Evolutionary conservation across 2,113 vertebrate genomes (phyloP).

Genomic region (Chrysochloris asiatica): DNA sequence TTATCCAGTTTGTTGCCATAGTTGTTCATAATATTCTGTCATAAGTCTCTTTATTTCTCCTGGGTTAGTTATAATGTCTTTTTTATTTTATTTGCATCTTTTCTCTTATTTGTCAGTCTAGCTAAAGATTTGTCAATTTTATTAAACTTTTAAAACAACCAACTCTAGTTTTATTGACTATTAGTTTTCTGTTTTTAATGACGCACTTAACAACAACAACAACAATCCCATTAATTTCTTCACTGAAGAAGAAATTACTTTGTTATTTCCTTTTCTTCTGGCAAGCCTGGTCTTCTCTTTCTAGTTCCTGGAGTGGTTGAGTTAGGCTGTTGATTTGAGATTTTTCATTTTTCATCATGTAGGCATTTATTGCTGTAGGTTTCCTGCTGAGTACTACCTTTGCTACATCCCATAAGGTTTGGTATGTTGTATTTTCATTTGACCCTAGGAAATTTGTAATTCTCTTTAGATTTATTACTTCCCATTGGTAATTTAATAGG

Average conservation of each 20-base stretch:
- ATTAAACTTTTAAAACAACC: not conserved
- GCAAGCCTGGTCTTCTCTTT: not conserved
- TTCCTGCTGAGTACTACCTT: not conserved
- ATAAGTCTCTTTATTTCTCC: not conserved
- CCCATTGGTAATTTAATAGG: not conserved
- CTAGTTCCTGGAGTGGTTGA: not conserved
- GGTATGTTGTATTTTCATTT: not conserved
- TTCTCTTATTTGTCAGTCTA: not conserved
- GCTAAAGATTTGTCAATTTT: not conserved
- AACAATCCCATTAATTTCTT: too few species aligned
- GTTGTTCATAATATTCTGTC: not conserved
- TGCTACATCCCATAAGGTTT: not conserved
- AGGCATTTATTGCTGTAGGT: not conserved
- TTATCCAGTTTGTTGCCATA: not conserved
- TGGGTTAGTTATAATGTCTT: not conserved
- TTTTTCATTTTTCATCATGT: not conserved
- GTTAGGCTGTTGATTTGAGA: not conserved
- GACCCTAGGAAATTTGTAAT: not conserved
- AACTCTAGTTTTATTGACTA: not conserved
- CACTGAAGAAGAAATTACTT: too few species aligned
- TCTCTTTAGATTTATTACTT: not conserved
- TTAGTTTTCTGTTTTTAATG: not conserved
- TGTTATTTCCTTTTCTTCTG: not conserved
- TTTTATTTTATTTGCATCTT: not conserved
- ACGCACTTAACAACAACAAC: too few species aligned